Evolutionary conservation across 2,797 vertebrate genomes (phyloP).

Genomic region (Florisuga fusca): DNA sequence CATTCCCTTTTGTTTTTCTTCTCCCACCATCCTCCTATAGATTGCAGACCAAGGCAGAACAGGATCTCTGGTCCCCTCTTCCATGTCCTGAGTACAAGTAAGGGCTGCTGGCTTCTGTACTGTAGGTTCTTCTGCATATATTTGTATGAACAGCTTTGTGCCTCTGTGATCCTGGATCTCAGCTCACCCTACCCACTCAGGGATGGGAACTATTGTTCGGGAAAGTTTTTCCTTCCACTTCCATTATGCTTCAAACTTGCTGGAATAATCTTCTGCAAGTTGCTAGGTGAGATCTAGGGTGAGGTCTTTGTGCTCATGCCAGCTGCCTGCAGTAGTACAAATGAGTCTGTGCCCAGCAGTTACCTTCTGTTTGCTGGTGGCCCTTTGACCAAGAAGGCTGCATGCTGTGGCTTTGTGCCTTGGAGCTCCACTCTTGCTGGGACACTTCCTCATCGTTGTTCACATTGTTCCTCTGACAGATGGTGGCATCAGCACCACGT

Average conservation of each 20-base stretch:
- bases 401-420: fast-evolving
- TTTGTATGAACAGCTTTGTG: too few species aligned
- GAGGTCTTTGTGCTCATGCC: background rate
- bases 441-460: background rate
- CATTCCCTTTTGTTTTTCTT: too few species aligned
- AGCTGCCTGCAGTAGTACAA: background rate
- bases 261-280: background rate
- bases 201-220: too few species aligned
- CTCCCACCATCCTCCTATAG: too few species aligned
- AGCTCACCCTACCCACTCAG: background rate
- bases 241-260: background rate
- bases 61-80: too few species aligned
- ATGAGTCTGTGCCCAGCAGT: background rate
- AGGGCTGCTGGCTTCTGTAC: too few species aligned
- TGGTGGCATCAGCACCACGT: background rate
- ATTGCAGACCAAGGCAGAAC: too few species aligned
- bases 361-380: background rate
- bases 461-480: background rate
- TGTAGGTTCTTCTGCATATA: too few species aligned
- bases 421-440: background rate
- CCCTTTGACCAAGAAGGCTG: background rate
- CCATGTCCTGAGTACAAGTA: too few species aligned
- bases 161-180: too few species aligned
- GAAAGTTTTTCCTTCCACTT: background rate
- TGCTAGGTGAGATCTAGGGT: too few species aligned